Evolutionary conservation across 2,113 vertebrate species (phyloP), one percentile per base, ranked within the genome.

Genomic region (Psittacula cyanocephala): DNA sequence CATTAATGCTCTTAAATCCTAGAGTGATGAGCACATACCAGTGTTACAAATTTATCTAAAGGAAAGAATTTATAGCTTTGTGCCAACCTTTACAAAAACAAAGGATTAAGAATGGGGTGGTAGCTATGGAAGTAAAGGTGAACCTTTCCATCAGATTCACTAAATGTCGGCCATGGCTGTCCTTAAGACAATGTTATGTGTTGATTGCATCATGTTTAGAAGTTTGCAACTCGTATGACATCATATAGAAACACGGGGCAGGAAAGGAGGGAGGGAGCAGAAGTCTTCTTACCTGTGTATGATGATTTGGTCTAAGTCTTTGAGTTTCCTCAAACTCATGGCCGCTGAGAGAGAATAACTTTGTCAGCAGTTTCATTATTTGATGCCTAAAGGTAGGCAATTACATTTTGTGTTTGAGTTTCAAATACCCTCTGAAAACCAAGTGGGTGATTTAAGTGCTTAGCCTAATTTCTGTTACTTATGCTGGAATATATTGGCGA

Each of bases 401-500:
- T 91, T 91, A 74, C 76, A 87, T 49, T 91, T 72, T 67, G 62
- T 83, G 78, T 81, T 88, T 88, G 64, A 81, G 86, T 94, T 95
- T 92, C 82, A 92, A 83, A 95, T 88, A 79, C 71, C 65, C 44
- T 89, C 76, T 81, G 71, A 79, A 96, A 96, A 92, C 83, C 62
- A 69, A 91, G 57, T 74, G 39, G 64, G 86, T 85, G 72, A n/a
- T 85, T 88, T 88, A 86, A 81, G 90, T 84, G 47, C 47, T 76
- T 78, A 69, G 28, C 52, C 65, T 41, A 39, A 0, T 84, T 93
- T 94, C 62, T 84, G n/a, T 81, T 90, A 44, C 52, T 88, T 41
- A 49, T 44, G 13, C 37, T 69, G 50, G n/a, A 92, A 76, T 71
- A 74, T 67, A 63, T 70, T 70, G 82, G 47, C 46, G 47, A 53